Percentiles rank a stretch among this genome's conserved stretches.
Conservation (phyloP, 2,113 vertebrate species). For the Empidonax alnorum region DNA sequence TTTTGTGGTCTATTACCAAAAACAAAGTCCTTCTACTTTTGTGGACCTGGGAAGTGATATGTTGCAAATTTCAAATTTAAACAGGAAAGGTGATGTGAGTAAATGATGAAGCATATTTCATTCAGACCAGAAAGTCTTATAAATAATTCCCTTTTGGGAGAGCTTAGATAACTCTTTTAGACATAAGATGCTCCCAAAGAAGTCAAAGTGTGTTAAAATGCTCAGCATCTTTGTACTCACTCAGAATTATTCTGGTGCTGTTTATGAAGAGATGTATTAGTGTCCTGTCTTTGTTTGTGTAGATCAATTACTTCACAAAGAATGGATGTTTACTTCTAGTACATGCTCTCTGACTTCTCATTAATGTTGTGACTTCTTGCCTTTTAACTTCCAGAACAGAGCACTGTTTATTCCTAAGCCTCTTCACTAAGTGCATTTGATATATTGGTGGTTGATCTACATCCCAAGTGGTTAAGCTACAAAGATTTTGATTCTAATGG, state of each 20-base stretch:
- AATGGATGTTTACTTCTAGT: not conserved
- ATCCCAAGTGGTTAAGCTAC: not conserved
- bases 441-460: not conserved
- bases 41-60: not conserved
- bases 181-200: not conserved
- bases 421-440: not conserved
- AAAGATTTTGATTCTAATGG: not conserved
- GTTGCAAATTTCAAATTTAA: not conserved
- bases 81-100: not conserved
- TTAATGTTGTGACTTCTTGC: not conserved
- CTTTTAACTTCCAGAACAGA: not conserved
- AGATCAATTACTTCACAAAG: not conserved
- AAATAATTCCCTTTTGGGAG: not conserved
- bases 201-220: not conserved
- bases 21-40: not conserved
- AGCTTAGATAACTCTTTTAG: not conserved
- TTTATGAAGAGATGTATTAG: not conserved
- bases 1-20: not conserved
- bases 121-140: not conserved
- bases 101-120: not conserved
- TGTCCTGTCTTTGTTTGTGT: not conserved
- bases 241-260: not conserved
- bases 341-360: not conserved
- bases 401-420: not conserved
- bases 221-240: not conserved